Evolutionary conservation across 2,113 vertebrate genomes (phyloP).

Genomic region (Orcinus orca): DNA sequence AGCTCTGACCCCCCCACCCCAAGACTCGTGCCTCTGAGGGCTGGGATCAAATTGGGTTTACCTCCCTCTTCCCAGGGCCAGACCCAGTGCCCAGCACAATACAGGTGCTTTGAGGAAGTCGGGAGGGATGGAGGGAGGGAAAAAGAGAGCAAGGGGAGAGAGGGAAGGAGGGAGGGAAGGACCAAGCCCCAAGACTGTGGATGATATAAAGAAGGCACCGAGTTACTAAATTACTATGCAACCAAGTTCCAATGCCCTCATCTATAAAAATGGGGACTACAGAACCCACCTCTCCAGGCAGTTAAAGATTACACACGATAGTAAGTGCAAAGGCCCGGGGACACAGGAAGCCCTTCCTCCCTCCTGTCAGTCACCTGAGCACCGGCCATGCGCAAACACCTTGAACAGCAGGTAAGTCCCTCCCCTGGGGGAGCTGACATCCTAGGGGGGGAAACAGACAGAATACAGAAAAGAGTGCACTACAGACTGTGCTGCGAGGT

Average conservation of each 20-base stretch:
- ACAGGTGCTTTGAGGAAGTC: not conserved
- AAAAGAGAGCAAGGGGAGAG: no score
- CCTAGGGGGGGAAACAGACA: not conserved
- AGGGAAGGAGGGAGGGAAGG: not conserved
- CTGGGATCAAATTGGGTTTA: not conserved
- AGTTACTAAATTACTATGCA: not conserved
- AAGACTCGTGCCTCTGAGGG: no score
- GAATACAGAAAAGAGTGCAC: not conserved
- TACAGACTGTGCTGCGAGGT: not conserved
- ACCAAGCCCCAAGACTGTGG: not conserved
- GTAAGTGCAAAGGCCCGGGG: not conserved
- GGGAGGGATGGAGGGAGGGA: not conserved
- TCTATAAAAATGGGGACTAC: not conserved
- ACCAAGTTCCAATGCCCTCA: not conserved
- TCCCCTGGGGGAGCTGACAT: not conserved
- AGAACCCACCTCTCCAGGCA: not conserved
- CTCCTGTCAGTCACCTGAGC: not conserved
- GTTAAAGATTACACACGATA: accelerated
- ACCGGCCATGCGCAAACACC: not conserved
- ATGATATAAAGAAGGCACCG: not conserved
- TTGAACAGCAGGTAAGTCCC: not conserved
- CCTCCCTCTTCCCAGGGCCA: not conserved
- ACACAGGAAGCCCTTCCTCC: not conserved
- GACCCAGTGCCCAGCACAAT: not conserved
- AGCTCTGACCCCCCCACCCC: not conserved